Evolutionary conservation across 1,140 invertebrate species (phyloP), one percentile per base, ranked within the genome.

Genomic region (Fopius arisanus): DNA sequence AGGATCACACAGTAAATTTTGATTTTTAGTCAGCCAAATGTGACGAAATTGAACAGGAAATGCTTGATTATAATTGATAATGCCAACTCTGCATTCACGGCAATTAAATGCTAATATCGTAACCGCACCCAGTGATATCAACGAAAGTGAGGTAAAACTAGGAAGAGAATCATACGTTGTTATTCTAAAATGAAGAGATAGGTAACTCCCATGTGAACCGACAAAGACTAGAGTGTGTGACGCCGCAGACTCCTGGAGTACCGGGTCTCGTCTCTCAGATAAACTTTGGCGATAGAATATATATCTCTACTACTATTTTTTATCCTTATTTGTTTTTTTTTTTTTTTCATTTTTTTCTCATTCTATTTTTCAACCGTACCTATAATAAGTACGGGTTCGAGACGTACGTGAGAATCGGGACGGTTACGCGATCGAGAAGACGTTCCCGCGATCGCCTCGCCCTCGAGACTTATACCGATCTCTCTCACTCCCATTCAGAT

Each of bases 401-500:
- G 73, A 73, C 76, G 76, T 77, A 75, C 76, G 76, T 77, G 76
- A 77, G 76, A 77, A 77, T 73, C 74, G 76, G 76, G 72, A 77
- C 76, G 71, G 67, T 74, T 70, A 75, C 72, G 76, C 73, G 76
- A 73, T 73, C 75, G 72, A 54, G 75, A 71, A 71, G 75, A 76
- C 72, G 75, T 72, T 69, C 71, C 73, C 70, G 70, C 72, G 75
- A 72, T 74, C 72, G 63, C 76, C 72, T 73, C 72, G 72, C 72
- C 72, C 72, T 69, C 72, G 67, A 73, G 51, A 62, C 66, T 65
- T 3, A 14, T 16, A n/a, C 14, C 28, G 33, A 4, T 31, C 29
- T 65, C 29, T 65, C 62, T 65, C 26, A n/a, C 29, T 16, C 62
- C 16, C 29, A 65, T 29, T 65, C 9, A 33, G 6, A 3, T 16